Percentiles rank a stretch among this genome's conserved stretches.
Conservation (phyloP, 2,113 vertebrate genomes). For the Entelurus aequoreus region DNA sequence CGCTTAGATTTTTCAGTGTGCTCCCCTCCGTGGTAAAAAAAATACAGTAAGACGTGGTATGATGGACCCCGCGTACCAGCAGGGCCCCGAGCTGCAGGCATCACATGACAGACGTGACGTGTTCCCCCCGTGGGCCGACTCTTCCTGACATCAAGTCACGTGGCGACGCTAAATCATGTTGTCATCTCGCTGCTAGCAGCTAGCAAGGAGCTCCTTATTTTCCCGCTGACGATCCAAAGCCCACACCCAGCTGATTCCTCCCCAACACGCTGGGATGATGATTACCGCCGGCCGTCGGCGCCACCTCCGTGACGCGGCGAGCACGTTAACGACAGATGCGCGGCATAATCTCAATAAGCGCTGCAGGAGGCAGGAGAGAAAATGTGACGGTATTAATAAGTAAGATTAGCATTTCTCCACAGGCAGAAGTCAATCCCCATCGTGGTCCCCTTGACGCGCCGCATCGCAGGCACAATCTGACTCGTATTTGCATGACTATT, state of each 20-base stretch:
- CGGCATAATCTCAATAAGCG: conserved; percentile 37
- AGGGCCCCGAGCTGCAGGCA: conserved; percentile 43
- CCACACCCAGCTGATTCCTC: conserved; percentile 45
- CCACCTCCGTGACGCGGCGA: conserved; percentile 38
- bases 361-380: conserved; percentile 47
- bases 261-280: conserved; percentile 46
- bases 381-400: conserved; percentile 63
- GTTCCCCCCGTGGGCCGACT: conserved; percentile 43
- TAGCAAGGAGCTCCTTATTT: conserved; percentile 39
- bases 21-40: too few species aligned
- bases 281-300: conserved; percentile 44
- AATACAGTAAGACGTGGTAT: conserved; percentile 7
- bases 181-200: conserved; percentile 26
- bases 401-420: conserved; percentile 61
- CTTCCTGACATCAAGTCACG: conserved; percentile 50
- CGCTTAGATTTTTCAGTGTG: too few species aligned
- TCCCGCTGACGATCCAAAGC: conserved; percentile 24
- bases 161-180: conserved; percentile 43
- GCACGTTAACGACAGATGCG: conserved; percentile 49
- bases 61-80: conserved; percentile 21
- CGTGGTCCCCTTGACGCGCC: conserved; percentile 25
- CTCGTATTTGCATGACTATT: conserved; percentile 33
- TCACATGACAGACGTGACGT: conserved; percentile 48
- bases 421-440: conserved; percentile 57
- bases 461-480: conserved; percentile 43